Evolutionary conservation across 2,113 vertebrate species (phyloP).

Genomic region (Axis porcinus): DNA sequence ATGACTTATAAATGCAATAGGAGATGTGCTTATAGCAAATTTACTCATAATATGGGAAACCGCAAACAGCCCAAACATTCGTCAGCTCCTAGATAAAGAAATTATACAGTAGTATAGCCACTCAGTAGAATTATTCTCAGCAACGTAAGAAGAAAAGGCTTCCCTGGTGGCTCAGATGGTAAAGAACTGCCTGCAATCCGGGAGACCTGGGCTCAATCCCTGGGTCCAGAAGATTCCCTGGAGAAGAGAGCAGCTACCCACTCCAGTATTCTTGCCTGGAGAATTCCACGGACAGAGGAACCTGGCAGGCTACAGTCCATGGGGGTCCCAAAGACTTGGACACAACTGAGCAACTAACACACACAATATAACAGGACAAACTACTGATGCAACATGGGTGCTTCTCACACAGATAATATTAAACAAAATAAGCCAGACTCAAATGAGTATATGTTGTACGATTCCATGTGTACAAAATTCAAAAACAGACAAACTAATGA

Average conservation of each 20-base stretch:
- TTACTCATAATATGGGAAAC: not conserved
- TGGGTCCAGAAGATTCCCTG: not conserved
- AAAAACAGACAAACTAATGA: not conserved
- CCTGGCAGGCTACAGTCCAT: rapidly evolving
- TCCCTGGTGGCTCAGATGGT: not conserved
- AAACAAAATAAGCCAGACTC: not conserved
- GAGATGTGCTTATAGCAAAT: not conserved
- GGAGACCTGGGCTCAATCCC: not conserved
- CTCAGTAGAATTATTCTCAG: not conserved
- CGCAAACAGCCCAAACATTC: not conserved
- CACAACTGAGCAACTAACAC: not conserved
- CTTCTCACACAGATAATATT: not conserved
- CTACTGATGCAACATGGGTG: not conserved
- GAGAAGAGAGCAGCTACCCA: not conserved
- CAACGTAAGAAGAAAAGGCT: not conserved
- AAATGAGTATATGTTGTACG: not conserved
- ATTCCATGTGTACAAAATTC: not conserved
- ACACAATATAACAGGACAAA: not conserved
- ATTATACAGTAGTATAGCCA: not conserved
- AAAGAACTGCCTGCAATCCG: not conserved
- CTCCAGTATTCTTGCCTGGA: not conserved
- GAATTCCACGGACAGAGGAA: not conserved
- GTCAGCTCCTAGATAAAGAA: not conserved
- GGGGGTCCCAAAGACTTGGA: not conserved
- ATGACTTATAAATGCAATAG: not conserved